Percentiles rank a stretch among this genome's conserved stretches.
Conservation (phyloP, 2,888 invertebrate genomes). For the Philonicus albiceps region DNA sequence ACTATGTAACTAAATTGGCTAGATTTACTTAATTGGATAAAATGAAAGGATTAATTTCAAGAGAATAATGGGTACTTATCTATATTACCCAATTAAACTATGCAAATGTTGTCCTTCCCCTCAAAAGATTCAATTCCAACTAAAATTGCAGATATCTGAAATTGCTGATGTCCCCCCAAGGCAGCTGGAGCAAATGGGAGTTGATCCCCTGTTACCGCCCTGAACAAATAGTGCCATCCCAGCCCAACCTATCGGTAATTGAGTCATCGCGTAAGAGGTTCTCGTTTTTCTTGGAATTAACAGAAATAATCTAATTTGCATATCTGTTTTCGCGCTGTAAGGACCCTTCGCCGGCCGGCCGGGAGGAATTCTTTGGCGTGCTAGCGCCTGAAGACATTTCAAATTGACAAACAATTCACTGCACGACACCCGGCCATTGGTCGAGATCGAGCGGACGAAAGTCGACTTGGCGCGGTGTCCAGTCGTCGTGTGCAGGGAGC, state of each 20-base stretch:
- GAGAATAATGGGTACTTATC: background rate
- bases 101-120: background rate
- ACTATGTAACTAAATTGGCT: too few relatives aligned
- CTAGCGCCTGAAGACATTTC: conserved; percentile 45
- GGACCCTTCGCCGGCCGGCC: background rate
- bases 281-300: conserved; percentile 9
- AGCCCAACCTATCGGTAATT: background rate
- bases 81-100: background rate
- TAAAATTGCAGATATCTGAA: background rate
- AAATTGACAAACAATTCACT: conserved; percentile 47
- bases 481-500: too few relatives aligned
- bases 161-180: background rate
- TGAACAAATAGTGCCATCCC: background rate
- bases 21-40: background rate
- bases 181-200: background rate
- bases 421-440: conserved; percentile 44
- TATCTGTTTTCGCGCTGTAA: background rate
- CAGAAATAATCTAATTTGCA: conserved; percentile 26
- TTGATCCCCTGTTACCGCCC: background rate
- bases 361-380: background rate
- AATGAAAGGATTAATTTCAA: background rate
- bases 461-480: background rate
- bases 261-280: conserved; percentile 1
- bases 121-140: background rate
- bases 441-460: background rate